Conservation (phyloP, 2,888 invertebrate genomes). For the Lithophane ornitopus region DNA sequence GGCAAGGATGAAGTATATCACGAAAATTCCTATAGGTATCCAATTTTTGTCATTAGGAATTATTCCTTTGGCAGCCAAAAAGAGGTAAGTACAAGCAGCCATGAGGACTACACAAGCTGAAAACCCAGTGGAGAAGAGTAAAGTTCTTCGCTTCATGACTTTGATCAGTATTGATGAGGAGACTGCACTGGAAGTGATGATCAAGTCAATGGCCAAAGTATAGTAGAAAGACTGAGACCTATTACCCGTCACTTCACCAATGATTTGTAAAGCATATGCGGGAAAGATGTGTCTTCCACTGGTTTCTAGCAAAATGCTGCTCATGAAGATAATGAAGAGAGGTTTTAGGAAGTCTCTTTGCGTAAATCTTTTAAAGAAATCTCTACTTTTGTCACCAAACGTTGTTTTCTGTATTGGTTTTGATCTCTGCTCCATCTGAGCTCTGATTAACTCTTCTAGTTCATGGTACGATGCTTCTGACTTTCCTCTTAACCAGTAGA, state of each 20-base stretch:
- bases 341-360: constrained; percentile 79
- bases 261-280: constrained; percentile 79
- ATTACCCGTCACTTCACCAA: constrained; percentile 74
- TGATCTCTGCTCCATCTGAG: constrained; percentile 69
- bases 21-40: constrained; percentile 74
- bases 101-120: constrained; percentile 70
- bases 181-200: constrained; percentile 74
- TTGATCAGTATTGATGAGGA: constrained; percentile 77
- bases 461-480: constrained; percentile 66
- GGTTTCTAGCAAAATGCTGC: constrained; percentile 73
- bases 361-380: constrained; percentile 74
- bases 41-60: constrained; percentile 69
- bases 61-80: constrained; percentile 65
- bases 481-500: constrained; percentile 88
- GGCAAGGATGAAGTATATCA: constrained; percentile 75
- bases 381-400: constrained; percentile 40
- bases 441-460: constrained; percentile 72
- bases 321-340: constrained; percentile 70
- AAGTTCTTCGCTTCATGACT: constrained; percentile 74
- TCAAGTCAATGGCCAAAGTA: constrained; percentile 75
- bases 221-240: constrained; percentile 75
- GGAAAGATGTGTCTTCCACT: constrained; percentile 80
- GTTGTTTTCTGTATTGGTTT: constrained; percentile 46
- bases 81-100: constrained; percentile 73
- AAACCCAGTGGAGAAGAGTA: constrained; percentile 77